Evolutionary conservation across 2,797 vertebrate genomes (phyloP), one percentile per base, ranked within the genome.

Genomic region (Eutrigla gurnardus): DNA sequence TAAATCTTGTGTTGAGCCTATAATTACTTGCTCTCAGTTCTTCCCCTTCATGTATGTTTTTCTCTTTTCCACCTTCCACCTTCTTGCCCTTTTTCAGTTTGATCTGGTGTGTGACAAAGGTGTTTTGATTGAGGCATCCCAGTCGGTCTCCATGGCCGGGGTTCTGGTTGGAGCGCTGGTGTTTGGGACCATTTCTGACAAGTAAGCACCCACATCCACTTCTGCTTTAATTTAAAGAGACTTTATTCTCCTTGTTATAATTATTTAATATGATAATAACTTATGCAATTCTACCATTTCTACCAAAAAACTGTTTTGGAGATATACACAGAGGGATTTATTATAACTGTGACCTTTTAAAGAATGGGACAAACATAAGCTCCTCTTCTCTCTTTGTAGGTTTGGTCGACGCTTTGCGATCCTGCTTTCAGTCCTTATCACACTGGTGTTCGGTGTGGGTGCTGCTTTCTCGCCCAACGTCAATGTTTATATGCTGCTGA

Each of bases 141-240:
- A 97, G 88, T 95, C 96, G 0, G 42, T 97, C 80, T 97, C 92
- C 93, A 97, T 98, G 97, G 47, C 85, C 0, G 97, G 97, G 4
- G 92, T 98, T 17, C 88, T 99, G 3, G n/a, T 94, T 2, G 97
- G 97, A 67, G 86, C 96, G 0, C 25, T 97, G n/a, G 70, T 96
- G 65, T 93, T 96, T 35, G 96, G 97, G 4, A 25, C 25, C 92
- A 92, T 0, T 84, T 98, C 96, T 73, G 96, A 97, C 93, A 92
- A 95, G 97, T 98, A 91, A 9, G 7, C 25, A n/a, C 53, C 4
- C 9, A 33, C 33, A 10, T 7, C 32, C 53, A 40, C 33, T 25
- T 25, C 37, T 33, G 39, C 60, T 15, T 25, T 36, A 1, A 17
- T 18, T 45, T n/a, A 39, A 40, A 9, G 18, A 25, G 25, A 25